These are phyloP conservation scores for Drosophila lutescens DNA, from an alignment of 2,888 invertebrate species.

Conservation along the genomic window DNA sequence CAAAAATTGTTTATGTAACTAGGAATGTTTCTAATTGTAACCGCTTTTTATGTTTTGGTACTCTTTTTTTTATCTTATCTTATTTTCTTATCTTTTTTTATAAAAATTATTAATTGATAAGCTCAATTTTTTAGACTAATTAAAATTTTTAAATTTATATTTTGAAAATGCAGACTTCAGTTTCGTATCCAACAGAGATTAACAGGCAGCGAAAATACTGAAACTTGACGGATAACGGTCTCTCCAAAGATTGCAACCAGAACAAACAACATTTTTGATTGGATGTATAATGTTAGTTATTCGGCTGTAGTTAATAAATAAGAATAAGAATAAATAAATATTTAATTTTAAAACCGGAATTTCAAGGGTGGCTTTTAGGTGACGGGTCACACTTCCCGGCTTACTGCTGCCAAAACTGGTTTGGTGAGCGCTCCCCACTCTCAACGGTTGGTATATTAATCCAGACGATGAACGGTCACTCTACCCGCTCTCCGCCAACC, in stretches of 20 bases:
- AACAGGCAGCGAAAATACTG: not conserved
- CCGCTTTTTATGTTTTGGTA: not conserved
- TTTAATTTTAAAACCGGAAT: not conserved
- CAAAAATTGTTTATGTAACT: not conserved
- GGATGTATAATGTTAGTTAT: fast-evolving
- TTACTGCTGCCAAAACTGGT: constrained; percentile 5
- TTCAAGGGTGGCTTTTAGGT: not conserved
- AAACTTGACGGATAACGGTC: not conserved
- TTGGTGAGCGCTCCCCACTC: not conserved
- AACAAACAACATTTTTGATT: not conserved
- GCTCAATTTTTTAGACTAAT: not conserved
- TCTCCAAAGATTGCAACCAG: not conserved
- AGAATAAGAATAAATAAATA: not conserved
- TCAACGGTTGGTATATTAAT: not conserved
- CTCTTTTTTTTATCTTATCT: too few relatives aligned
- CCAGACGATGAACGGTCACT: not conserved
- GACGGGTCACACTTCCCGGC: constrained; percentile 2
- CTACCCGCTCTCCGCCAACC: not conserved
- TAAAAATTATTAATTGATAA: not conserved
- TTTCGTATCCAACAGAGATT: not conserved
- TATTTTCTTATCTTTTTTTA: too few relatives aligned
- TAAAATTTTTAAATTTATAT: not conserved
- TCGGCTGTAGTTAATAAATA: not conserved
- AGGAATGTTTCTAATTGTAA: not conserved
- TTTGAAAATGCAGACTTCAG: not conserved